Percentiles rank a stretch among this genome's conserved stretches.
phyloP scores from a whole-genome alignment of 2,888 invertebrate species.

The Aporophyla nigra region DNA sequence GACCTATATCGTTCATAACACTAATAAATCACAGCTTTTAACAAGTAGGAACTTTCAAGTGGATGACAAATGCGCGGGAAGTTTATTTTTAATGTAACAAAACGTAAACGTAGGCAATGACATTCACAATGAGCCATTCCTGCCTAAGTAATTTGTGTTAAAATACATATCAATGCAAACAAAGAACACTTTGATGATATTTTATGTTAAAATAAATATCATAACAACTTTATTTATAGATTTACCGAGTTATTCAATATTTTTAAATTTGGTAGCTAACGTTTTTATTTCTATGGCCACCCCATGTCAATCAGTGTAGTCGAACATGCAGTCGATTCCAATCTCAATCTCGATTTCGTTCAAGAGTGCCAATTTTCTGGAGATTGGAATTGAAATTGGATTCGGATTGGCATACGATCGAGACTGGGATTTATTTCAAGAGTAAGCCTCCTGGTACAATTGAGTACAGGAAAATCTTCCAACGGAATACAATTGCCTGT shows the following conservation, averaged over 20 bases:
- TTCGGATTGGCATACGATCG: too few species aligned
- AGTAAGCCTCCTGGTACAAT: too few species aligned
- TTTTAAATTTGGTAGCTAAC: not conserved
- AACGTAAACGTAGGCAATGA: not conserved
- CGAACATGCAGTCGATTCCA: slow-evolving; percentile 2
- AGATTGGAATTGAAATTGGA: too few species aligned
- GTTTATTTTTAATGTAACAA: not conserved
- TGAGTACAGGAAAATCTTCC: too few species aligned
- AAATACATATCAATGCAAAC: slow-evolving; percentile 10
- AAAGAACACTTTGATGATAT: not conserved
- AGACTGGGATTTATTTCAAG: too few species aligned
- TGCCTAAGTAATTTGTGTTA: not conserved
- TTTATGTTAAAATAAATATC: not conserved
- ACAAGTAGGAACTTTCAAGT: not conserved
- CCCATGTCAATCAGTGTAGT: not conserved
- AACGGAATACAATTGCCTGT: too few species aligned
- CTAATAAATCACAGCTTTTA: not conserved
- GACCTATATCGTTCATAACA: not conserved
- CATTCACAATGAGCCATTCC: not conserved
- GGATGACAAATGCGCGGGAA: slow-evolving; percentile 1
- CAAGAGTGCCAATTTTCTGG: too few species aligned
- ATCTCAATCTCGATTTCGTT: not conserved
- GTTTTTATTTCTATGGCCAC: not conserved
- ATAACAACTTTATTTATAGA: not conserved
- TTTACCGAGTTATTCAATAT: not conserved